Evolutionary conservation across 1,140 invertebrate genomes (phyloP).

Genomic region (Sycophila sp.): DNA sequence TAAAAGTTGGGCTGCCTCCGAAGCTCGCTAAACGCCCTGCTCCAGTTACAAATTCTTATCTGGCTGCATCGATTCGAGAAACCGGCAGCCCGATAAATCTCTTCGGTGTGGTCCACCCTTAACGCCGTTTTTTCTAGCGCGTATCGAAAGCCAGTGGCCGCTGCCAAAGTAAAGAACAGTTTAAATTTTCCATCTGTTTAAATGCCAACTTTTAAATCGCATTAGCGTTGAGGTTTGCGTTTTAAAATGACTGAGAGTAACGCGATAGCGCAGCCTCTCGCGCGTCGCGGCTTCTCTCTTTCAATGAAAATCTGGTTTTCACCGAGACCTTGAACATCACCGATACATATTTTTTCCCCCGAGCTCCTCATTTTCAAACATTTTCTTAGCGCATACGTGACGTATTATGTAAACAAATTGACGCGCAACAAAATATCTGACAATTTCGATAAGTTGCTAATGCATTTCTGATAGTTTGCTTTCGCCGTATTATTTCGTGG

Average conservation of each 20-base stretch:
- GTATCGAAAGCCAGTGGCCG: not conserved
- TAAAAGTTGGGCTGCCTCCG: too few species aligned
- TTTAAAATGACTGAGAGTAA: slow-evolving; percentile 20
- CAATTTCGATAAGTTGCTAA: not conserved
- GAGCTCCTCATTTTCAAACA: not conserved
- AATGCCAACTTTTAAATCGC: slow-evolving; percentile 36
- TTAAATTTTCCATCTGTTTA: slow-evolving; percentile 19
- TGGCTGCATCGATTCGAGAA: too few species aligned
- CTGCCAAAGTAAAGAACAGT: slow-evolving; percentile 26
- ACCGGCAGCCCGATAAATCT: too few species aligned
- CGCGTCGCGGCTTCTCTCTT: not conserved
- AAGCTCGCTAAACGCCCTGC: too few species aligned
- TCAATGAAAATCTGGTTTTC: slow-evolving; percentile 32
- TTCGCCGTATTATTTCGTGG: not conserved
- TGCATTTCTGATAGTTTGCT: not conserved
- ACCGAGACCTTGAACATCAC: slow-evolving; percentile 22
- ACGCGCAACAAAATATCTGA: not conserved
- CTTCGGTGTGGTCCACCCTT: not conserved
- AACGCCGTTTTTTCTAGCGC: not conserved
- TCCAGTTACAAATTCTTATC: too few species aligned
- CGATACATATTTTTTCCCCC: not conserved
- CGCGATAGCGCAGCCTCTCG: not conserved
- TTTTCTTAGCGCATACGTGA: too few species aligned
- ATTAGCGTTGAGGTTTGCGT: not conserved
- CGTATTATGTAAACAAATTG: slow-evolving; percentile 9